Conservation (phyloP, 2,113 vertebrate species). For the Pholis gunnellus region DNA sequence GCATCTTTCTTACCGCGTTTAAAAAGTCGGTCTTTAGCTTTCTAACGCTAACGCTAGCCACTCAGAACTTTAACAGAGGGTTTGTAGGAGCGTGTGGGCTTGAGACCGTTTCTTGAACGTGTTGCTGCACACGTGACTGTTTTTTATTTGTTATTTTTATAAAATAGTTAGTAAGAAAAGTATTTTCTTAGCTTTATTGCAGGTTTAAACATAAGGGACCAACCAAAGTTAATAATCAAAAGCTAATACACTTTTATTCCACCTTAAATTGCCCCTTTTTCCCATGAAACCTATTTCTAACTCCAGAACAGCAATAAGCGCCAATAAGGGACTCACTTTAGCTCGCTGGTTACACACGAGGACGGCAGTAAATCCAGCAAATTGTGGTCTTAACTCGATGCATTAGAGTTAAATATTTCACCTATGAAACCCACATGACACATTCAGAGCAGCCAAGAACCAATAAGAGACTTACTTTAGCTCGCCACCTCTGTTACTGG, state of each 20-base stretch:
- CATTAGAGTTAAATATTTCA: slow-evolving; percentile 61
- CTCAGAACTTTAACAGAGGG: background rate
- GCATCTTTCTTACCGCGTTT: too few relatives aligned
- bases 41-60: background rate
- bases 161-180: background rate
- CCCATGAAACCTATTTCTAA: slow-evolving; percentile 40
- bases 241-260: slow-evolving; percentile 5
- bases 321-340: slow-evolving; percentile 29
- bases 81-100: background rate
- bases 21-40: background rate
- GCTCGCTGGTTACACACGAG: slow-evolving; percentile 43
- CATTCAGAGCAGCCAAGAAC: slow-evolving; percentile 42
- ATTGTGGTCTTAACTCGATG: slow-evolving; percentile 48
- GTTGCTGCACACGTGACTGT: background rate
- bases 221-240: slow-evolving; percentile 23
- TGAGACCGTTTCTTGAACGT: too few relatives aligned
- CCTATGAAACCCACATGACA: slow-evolving; percentile 61
- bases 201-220: background rate
- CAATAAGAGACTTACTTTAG: slow-evolving; percentile 52
- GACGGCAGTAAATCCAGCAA: slow-evolving; percentile 61
- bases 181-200: background rate
- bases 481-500: slow-evolving; percentile 48
- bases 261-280: slow-evolving; percentile 6
- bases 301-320: slow-evolving; percentile 22
- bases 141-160: background rate